Percentiles rank a stretch among this genome's conserved stretches.
Evolutionary conservation across 1,140 invertebrate genomes (phyloP).

Genomic region (Alviniconcha marisindica): DNA sequence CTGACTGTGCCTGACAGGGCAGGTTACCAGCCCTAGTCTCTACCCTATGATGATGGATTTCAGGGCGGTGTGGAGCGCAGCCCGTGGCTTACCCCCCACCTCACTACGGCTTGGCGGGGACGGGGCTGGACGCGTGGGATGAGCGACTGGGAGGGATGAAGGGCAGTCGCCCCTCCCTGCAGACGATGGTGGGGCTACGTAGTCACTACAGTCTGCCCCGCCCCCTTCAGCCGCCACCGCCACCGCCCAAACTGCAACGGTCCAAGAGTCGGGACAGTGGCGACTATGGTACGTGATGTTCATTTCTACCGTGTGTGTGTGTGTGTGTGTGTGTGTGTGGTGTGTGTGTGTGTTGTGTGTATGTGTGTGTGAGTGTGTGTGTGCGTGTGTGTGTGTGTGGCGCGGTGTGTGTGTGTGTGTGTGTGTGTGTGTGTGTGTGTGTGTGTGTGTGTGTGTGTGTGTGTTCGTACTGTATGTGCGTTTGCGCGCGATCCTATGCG

Average conservation of each 20-base stretch:
- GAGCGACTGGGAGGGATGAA: neutral
- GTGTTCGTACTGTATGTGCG: too few relatives aligned
- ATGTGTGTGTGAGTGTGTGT: too few relatives aligned
- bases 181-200: conserved; percentile 18
- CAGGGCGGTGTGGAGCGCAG: neutral
- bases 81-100: neutral
- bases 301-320: neutral
- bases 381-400: too few relatives aligned
- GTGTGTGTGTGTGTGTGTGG: neutral
- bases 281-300: neutral
- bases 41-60: too few relatives aligned
- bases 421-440: too few relatives aligned
- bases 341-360: neutral
- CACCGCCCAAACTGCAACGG: conserved; percentile 21
- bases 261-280: conserved; percentile 12
- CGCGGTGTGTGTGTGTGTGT: too few relatives aligned
- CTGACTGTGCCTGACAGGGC: too few relatives aligned
- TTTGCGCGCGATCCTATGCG: too few relatives aligned
- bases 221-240: neutral
- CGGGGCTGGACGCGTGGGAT: neutral
- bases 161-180: neutral
- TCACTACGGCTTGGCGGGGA: conserved; percentile 4
- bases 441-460: too few relatives aligned
- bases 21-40: too few relatives aligned
- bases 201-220: conserved; percentile 27